These are phyloP conservation scores for Zaprionus nigranus DNA, from an alignment of 1,140 invertebrate genomes.

Conservation along the genomic window DNA sequence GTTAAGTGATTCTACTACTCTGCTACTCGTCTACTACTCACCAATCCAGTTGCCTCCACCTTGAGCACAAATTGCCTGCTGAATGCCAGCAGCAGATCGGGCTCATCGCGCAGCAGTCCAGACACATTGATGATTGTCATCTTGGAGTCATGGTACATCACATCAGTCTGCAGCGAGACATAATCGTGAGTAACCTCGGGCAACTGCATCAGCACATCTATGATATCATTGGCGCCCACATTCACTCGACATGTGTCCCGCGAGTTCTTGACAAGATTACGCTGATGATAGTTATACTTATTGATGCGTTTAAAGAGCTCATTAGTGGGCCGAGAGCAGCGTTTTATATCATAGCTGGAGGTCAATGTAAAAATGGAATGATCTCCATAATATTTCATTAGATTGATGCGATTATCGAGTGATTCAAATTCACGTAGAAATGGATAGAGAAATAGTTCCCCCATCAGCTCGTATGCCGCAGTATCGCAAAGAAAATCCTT, in stretches of 20 bases:
- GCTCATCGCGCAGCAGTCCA: constrained; percentile 53
- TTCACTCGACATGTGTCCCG: constrained; percentile 32
- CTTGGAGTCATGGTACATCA: constrained; percentile 54
- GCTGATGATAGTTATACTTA: constrained; percentile 51
- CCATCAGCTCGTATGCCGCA: constrained; percentile 63
- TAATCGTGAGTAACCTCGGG: constrained; percentile 63
- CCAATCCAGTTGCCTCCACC: constrained; percentile 32
- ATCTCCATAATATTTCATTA: constrained; percentile 49
- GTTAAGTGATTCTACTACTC: neutral
- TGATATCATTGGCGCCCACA: constrained; percentile 56
- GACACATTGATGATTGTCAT: constrained; percentile 46
- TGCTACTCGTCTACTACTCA: constrained; percentile 32
- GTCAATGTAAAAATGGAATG: constrained; percentile 69
- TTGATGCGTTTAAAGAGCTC: constrained; percentile 57
- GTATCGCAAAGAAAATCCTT: constrained; percentile 70
- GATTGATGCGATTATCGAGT: constrained; percentile 32
- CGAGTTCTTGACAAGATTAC: constrained; percentile 52
- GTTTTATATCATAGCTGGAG: constrained; percentile 52
- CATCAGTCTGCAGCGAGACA: constrained; percentile 69
- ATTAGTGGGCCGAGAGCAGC: constrained; percentile 11
- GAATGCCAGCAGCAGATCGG: constrained; percentile 50
- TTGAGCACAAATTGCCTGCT: constrained; percentile 63
- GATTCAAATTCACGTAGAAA: constrained; percentile 60
- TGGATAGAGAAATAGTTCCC: constrained; percentile 54
- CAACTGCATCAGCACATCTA: constrained; percentile 60